phyloP scores from a whole-genome alignment of 1,140 invertebrate genomes.

The Pectinophora gossypiella region DNA sequence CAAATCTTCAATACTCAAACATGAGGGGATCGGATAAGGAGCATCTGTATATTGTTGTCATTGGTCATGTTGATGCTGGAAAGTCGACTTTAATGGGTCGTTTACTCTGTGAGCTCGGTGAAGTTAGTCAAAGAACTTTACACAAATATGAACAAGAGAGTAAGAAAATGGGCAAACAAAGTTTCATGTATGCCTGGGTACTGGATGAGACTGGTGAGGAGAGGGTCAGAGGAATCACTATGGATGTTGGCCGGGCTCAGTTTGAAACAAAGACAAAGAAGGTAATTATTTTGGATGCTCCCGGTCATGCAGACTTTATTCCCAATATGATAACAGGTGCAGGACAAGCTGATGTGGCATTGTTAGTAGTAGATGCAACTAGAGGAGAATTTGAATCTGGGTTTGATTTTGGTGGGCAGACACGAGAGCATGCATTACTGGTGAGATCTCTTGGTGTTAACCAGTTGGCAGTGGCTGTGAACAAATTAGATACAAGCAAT shows the following conservation, averaged over 20 bases:
- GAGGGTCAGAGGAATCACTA: conserved; percentile 91
- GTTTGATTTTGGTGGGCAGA: conserved; percentile 98
- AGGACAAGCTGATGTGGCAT: conserved; percentile 96
- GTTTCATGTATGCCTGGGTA: conserved; percentile 99
- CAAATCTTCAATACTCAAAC: conserved; percentile 80
- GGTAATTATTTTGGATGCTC: conserved; percentile 95
- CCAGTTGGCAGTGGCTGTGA: conserved; percentile 90
- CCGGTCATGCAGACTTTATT: conserved; percentile 99
- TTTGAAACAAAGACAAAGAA: conserved; percentile 94
- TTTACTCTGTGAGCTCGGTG: conserved; percentile 91
- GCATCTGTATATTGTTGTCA: conserved; percentile 95
- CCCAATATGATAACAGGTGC: conserved; percentile 99
- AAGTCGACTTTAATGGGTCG: conserved; percentile 99
- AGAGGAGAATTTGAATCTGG: conserved; percentile 99
- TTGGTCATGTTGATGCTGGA: conserved; percentile 99
- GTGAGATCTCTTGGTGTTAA: conserved; percentile 92
- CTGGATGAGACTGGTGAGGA: conserved; percentile 99
- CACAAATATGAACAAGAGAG: conserved; percentile 99
- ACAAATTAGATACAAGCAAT: conserved; percentile 89
- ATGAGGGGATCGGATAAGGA: conserved; percentile 87
- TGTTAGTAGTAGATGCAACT: conserved; percentile 96
- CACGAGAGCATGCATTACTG: conserved; percentile 96
- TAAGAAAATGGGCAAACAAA: conserved; percentile 97
- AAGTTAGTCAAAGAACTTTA: conserved; percentile 93
- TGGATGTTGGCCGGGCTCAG: conserved; percentile 96